A percentile compares a stretch with the other conserved stretches of the same genome.
Conservation (phyloP, 1,140 invertebrate genomes). For the Drusus annulatus region DNA sequence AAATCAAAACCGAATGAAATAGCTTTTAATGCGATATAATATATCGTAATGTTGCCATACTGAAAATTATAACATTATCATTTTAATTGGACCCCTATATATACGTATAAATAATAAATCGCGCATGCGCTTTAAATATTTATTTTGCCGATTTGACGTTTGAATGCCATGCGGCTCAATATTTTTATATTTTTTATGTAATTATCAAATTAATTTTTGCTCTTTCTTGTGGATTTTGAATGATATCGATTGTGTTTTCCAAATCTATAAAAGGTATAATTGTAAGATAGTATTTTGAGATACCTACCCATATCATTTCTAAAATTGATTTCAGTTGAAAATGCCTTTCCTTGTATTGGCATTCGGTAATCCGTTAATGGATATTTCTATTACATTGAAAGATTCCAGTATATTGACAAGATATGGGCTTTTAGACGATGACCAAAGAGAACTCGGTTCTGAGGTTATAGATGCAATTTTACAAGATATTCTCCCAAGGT, state of each 20-base stretch:
- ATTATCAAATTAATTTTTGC: too few relatives aligned
- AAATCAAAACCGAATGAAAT: too few relatives aligned
- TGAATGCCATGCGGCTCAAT: neutral
- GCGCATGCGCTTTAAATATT: conserved; percentile 26
- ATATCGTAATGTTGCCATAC: too few relatives aligned
- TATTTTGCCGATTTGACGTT: neutral
- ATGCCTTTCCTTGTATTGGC: conserved; percentile 61
- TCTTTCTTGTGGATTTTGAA: too few relatives aligned
- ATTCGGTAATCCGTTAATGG: conserved; percentile 79
- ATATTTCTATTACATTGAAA: conserved; percentile 72
- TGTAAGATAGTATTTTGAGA: too few relatives aligned
- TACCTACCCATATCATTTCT: too few relatives aligned
- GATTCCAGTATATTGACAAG: conserved; percentile 72
- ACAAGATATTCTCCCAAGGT: conserved; percentile 31
- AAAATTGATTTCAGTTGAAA: conserved; percentile 5
- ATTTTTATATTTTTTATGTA: too few relatives aligned
- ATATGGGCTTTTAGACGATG: conserved; percentile 71
- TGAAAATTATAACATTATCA: neutral
- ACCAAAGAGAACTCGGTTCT: conserved; percentile 67
- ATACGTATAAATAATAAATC: neutral
- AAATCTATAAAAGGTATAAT: too few relatives aligned
- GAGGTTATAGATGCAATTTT: conserved; percentile 34
- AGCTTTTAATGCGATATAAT: too few relatives aligned
- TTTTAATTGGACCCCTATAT: conserved; percentile 14
- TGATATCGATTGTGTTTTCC: too few relatives aligned